phyloP scores from a whole-genome alignment of 1,140 invertebrate genomes.

The Gryllus bimaculatus region DNA sequence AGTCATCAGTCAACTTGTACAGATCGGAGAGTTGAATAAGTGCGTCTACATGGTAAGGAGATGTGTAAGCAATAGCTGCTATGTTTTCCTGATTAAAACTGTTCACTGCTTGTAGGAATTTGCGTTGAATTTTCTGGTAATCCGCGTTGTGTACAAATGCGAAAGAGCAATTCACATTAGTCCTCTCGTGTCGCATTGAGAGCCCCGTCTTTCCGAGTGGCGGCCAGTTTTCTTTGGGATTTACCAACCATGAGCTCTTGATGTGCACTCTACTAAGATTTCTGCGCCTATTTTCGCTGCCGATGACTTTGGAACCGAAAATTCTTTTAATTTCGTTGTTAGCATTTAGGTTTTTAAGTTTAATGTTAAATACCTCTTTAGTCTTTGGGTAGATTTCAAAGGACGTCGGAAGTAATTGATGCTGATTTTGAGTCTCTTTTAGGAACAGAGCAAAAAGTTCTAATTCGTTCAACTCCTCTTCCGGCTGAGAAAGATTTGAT shows the following conservation, averaged over 20 bases:
- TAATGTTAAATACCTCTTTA: background rate
- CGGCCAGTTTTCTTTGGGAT: background rate
- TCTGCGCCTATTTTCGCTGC: background rate
- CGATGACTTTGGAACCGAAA: background rate
- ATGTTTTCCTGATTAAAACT: slow-evolving; percentile 72
- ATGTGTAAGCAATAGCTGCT: slow-evolving; percentile 59
- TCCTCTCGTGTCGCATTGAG: slow-evolving; percentile 54
- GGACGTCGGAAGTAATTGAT: background rate
- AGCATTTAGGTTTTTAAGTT: background rate
- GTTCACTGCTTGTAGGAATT: slow-evolving; percentile 69
- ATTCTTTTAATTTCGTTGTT: background rate
- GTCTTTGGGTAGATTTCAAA: background rate
- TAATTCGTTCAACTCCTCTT: background rate
- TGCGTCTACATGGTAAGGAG: slow-evolving; percentile 75
- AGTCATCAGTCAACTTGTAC: slow-evolving; percentile 69
- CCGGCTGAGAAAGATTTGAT: background rate
- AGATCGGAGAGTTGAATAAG: slow-evolving; percentile 79
- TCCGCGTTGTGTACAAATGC: slow-evolving; percentile 66
- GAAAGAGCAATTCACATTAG: slow-evolving; percentile 44
- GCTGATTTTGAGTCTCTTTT: background rate
- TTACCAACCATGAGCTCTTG: background rate
- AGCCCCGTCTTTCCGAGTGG: slow-evolving; percentile 38
- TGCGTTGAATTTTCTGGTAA: slow-evolving; percentile 59
- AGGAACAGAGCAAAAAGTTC: too few species aligned
- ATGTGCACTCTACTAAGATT: background rate